Percentiles rank a stretch among this genome's conserved stretches.
Conservation (phyloP, 2,113 vertebrate species). For the Tamias sibiricus region DNA sequence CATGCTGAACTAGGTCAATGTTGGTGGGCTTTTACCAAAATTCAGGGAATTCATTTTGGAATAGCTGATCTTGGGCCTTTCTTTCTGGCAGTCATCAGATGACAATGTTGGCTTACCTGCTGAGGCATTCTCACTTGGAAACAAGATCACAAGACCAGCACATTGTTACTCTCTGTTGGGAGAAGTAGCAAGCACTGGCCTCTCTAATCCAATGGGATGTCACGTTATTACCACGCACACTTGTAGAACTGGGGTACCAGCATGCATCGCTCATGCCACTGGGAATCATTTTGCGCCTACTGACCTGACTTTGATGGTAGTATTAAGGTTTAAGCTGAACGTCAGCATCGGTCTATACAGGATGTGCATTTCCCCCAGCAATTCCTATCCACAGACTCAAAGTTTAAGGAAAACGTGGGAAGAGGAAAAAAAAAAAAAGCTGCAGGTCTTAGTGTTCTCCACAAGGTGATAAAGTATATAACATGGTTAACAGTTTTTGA, state of each 20-base stretch:
- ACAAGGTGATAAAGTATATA: constrained; percentile 24
- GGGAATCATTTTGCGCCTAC: background rate
- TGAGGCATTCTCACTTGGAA: constrained; percentile 31
- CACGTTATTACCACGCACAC: background rate
- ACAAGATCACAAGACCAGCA: constrained; percentile 44
- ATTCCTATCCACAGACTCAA: background rate
- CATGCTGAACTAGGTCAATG: background rate
- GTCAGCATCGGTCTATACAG: background rate
- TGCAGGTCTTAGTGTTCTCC: background rate
- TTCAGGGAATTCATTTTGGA: constrained; percentile 7
- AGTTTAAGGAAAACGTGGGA: background rate
- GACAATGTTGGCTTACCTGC: background rate
- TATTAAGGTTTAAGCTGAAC: background rate
- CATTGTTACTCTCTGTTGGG: background rate
- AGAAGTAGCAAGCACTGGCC: background rate
- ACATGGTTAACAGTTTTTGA: background rate
- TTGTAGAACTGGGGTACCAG: background rate
- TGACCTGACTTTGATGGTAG: background rate
- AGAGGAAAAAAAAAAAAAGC: background rate
- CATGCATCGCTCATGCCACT: background rate
- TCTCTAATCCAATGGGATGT: background rate
- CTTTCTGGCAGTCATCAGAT: constrained; percentile 53
- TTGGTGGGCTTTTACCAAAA: background rate
- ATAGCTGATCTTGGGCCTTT: constrained; percentile 19
- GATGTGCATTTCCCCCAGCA: background rate